A percentile compares a stretch with the other conserved stretches of the same genome.
These are phyloP conservation scores for Drosophila orosa DNA, from an alignment of 1,140 invertebrate genomes.

Conservation along the genomic window DNA sequence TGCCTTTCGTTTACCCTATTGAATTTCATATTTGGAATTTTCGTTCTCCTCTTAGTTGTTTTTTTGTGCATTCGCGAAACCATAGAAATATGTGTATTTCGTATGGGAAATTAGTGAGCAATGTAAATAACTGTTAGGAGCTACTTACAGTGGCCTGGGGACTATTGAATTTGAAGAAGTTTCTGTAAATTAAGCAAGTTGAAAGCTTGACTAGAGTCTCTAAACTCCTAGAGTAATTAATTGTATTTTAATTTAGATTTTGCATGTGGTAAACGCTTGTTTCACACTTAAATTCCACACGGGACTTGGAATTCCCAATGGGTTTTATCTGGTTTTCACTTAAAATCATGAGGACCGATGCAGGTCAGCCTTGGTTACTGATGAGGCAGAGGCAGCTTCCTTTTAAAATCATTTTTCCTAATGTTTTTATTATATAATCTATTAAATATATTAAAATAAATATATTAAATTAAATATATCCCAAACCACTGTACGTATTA, in stretches of 20 bases:
- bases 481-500: neutral
- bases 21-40: constrained; percentile 69
- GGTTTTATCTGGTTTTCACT: neutral
- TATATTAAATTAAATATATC: neutral
- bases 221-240: neutral
- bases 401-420: neutral
- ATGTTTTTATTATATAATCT: no score
- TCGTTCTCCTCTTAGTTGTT: constrained; percentile 6
- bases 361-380: neutral
- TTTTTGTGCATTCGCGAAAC: constrained; percentile 47
- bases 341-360: neutral
- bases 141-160: constrained; percentile 43
- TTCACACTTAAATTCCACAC: neutral
- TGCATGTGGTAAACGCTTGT: neutral
- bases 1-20: constrained; percentile 61
- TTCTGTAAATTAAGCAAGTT: neutral
- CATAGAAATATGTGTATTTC: constrained; percentile 58
- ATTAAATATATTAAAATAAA: no score
- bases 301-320: neutral
- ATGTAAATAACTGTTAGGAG: constrained; percentile 81
- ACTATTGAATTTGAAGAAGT: neutral
- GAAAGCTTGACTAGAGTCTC: neutral
- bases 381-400: neutral
- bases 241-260: neutral
- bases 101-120: constrained; percentile 70